Conservation (phyloP, 2,888 invertebrate genomes). For the Archaeoteleia sp. region DNA sequence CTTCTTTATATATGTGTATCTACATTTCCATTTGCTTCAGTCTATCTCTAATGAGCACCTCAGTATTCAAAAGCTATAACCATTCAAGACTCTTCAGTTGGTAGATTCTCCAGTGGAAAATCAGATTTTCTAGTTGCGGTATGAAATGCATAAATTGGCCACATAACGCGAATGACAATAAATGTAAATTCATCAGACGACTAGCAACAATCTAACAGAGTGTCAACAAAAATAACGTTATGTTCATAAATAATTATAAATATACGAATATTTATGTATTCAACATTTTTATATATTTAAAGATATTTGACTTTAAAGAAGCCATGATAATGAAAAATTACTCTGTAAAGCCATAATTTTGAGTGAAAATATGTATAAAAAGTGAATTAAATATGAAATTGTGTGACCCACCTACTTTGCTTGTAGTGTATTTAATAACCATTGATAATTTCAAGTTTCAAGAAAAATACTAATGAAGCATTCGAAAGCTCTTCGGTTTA, state of each 20-base stretch:
- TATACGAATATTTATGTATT: neutral
- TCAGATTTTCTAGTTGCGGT: conserved; percentile 8
- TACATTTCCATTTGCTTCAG: conserved; percentile 2
- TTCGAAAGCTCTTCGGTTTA: conserved; percentile 5
- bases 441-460: conserved; percentile 3
- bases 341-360: no score
- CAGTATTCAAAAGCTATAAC: conserved; percentile 38
- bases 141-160: conserved; percentile 15
- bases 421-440: neutral
- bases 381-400: no score
- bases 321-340: no score
- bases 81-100: conserved; percentile 23
- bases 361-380: no score
- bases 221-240: no score
- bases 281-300: neutral
- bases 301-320: no score
- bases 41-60: conserved; percentile 44
- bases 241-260: no score
- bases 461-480: conserved; percentile 1
- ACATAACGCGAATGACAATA: conserved; percentile 13
- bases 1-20: neutral
- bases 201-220: no score
- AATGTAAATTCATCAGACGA: no score
- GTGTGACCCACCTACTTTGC: no score
- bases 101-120: conserved; percentile 13